Conservation (phyloP, 1,140 invertebrate genomes). For the Sinella curviseta region DNA sequence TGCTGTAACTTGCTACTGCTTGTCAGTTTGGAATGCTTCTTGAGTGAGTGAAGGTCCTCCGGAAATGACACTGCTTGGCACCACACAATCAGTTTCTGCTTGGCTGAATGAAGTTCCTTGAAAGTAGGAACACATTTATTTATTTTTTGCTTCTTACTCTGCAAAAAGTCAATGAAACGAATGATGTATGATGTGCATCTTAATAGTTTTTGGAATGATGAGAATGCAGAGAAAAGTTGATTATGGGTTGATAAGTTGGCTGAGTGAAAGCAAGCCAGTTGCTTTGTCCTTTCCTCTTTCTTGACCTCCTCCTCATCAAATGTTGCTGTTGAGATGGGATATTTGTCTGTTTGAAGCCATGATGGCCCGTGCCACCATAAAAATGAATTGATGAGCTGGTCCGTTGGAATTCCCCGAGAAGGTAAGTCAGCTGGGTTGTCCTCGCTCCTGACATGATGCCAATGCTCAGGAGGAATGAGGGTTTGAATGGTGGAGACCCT, state of each 20-base stretch:
- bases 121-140: background rate
- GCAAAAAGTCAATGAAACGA: background rate
- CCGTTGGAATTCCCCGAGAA: background rate
- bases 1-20: background rate
- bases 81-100: background rate
- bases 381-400: background rate
- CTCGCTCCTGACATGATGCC: background rate
- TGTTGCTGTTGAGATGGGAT: too few relatives aligned
- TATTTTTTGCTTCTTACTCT: background rate
- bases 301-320: too few relatives aligned
- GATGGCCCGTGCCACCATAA: background rate
- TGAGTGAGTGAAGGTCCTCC: background rate
- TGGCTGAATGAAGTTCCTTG: background rate
- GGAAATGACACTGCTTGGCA: background rate
- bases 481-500: background rate
- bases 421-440: background rate
- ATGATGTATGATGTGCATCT: background rate
- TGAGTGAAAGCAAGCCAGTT: background rate
- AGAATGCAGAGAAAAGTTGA: background rate
- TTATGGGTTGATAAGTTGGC: background rate
- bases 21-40: background rate
- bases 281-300: too few relatives aligned
- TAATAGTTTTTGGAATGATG: background rate
- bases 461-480: background rate
- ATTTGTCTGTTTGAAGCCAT: background rate